phyloP scores from a whole-genome alignment of 1,140 invertebrate species.

The Bombus pyrosoma region DNA sequence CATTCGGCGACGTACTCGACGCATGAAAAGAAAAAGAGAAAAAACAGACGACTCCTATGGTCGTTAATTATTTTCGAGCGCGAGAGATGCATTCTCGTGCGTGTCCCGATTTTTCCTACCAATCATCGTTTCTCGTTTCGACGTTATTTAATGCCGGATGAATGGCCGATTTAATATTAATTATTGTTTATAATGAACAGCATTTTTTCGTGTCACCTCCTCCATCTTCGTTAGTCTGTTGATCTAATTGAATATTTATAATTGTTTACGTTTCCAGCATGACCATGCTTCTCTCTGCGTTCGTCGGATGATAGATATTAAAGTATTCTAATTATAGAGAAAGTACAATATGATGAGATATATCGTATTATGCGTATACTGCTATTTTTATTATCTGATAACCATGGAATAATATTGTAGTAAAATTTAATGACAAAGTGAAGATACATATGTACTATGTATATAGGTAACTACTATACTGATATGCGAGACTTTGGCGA shows the following conservation, averaged over 20 bases:
- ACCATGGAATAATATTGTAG: too few relatives aligned
- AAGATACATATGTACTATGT: too few relatives aligned
- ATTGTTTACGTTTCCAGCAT: not conserved
- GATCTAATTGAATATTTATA: constrained; percentile 28
- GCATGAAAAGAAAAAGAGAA: not conserved
- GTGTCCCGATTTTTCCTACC: constrained; percentile 22
- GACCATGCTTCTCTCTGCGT: too few relatives aligned
- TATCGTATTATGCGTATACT: too few relatives aligned
- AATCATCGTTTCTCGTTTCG: not conserved
- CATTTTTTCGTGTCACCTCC: not conserved
- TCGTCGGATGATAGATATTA: not conserved
- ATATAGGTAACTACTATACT: too few relatives aligned
- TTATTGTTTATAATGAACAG: constrained; percentile 22
- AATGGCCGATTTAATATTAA: constrained; percentile 41
- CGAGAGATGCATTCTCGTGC: not conserved
- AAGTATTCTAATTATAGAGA: not conserved
- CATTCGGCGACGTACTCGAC: not conserved
- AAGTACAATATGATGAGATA: too few relatives aligned
- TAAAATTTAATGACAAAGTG: too few relatives aligned
- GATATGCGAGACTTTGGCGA: too few relatives aligned
- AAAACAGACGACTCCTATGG: not conserved
- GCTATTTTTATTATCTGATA: too few relatives aligned
- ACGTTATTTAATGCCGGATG: constrained; percentile 2
- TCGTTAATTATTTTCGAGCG: constrained; percentile 42
- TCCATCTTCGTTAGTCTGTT: not conserved